Conservation (phyloP, 2,113 vertebrate species). For the Brevimyrus niger region DNA sequence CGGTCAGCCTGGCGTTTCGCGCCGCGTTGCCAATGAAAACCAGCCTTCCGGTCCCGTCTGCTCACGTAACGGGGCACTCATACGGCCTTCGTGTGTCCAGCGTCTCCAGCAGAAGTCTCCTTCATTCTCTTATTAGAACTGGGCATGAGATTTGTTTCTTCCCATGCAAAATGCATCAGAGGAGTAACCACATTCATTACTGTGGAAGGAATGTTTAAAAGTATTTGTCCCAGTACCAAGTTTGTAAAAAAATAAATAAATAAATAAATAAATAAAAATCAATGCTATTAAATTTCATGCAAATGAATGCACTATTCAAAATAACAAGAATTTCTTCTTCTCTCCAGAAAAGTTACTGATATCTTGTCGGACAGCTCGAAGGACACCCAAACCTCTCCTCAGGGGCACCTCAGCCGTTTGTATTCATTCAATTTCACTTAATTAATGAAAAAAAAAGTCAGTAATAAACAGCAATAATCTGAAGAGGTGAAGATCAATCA, state of each 20-base stretch:
- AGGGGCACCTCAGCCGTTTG: neutral
- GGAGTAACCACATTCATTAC: neutral
- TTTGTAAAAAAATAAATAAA: neutral
- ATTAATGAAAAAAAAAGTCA: neutral
- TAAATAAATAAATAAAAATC: too few species aligned
- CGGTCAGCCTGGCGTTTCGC: constrained; percentile 64
- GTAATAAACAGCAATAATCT: neutral
- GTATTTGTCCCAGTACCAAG: neutral
- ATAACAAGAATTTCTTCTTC: neutral
- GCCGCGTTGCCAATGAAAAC: constrained; percentile 65
- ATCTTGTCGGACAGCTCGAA: neutral
- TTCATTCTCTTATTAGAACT: constrained; percentile 1
- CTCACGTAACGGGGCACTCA: constrained; percentile 66
- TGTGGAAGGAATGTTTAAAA: neutral
- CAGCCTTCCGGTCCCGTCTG: constrained; percentile 60
- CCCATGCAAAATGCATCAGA: neutral
- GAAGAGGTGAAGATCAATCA: neutral
- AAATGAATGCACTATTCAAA: neutral
- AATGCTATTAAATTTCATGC: neutral
- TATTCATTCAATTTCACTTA: neutral
- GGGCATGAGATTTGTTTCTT: constrained; percentile 14
- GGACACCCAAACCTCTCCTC: neutral
- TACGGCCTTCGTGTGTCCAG: constrained; percentile 56
- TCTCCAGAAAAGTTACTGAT: neutral
- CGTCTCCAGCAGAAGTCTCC: constrained; percentile 51